A percentile compares a stretch with the other conserved stretches of the same genome.
These are phyloP conservation scores for Philereme vetulata DNA, from an alignment of 2,888 invertebrate genomes.

Conservation along the genomic window DNA sequence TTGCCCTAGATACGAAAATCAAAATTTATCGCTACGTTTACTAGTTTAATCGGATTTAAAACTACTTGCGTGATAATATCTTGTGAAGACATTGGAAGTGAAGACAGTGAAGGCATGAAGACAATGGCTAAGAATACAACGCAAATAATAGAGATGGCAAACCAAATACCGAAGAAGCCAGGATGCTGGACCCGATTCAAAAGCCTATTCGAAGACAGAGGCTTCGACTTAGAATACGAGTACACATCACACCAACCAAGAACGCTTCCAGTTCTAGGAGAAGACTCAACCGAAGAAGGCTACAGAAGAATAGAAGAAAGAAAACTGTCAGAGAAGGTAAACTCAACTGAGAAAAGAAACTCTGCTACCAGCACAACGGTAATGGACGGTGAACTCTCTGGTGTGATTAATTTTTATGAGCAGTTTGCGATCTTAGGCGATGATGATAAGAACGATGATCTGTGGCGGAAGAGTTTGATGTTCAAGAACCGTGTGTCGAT, in stretches of 20 bases:
- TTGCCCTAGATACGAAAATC: constrained; percentile 19
- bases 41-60: constrained; percentile 26
- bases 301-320: constrained; percentile 59
- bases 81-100: constrained; percentile 4
- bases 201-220: constrained; percentile 71
- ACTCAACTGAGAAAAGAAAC: constrained; percentile 24
- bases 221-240: constrained; percentile 76
- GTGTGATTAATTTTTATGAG: constrained; percentile 72
- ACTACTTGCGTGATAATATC: constrained; percentile 12
- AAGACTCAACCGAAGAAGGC: constrained; percentile 54
- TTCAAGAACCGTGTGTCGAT: constrained; percentile 67
- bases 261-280: constrained; percentile 45
- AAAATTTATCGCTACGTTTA: constrained; percentile 22
- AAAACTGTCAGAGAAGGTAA: constrained; percentile 42
- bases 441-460: constrained; percentile 58
- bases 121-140: constrained; percentile 44
- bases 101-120: too few species aligned
- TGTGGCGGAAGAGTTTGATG: constrained; percentile 54
- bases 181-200: constrained; percentile 75
- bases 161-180: constrained; percentile 31
- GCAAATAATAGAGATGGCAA: constrained; percentile 24
- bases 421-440: constrained; percentile 71
- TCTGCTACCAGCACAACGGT: constrained; percentile 38
- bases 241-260: constrained; percentile 45
- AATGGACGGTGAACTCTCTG: constrained; percentile 56